Evolutionary conservation across 92 coral and sea anemone species (phyloP).

Genomic region (Metridium senile): DNA sequence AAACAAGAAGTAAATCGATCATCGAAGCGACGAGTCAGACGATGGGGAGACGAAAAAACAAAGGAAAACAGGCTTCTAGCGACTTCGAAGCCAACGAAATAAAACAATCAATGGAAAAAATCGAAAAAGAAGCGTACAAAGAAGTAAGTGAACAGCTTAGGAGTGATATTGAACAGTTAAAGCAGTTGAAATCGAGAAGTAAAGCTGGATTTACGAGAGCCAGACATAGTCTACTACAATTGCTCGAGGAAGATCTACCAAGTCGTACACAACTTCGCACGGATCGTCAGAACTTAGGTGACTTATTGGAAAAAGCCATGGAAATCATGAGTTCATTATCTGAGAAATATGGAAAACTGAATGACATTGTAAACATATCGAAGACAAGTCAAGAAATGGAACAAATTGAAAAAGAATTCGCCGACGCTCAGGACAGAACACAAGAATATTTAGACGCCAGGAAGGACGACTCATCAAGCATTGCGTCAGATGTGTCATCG

Average conservation of each 20-base stretch:
- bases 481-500: conserved; percentile 7
- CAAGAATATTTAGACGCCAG: not conserved
- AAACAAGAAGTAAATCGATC: not conserved
- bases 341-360: conserved; percentile 3
- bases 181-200: conserved; percentile 45
- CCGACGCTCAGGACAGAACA: conserved; percentile 25
- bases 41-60: conserved; percentile 4
- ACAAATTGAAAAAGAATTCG: conserved; percentile 42
- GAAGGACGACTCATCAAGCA: not conserved
- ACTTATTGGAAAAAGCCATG: conserved; percentile 5
- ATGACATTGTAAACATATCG: conserved; percentile 29
- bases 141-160: conserved; percentile 16
- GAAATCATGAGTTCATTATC: not conserved
- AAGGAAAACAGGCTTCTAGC: conserved; percentile 7
- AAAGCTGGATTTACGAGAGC: conserved; percentile 40
- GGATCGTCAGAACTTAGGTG: not conserved
- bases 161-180: conserved; percentile 37
- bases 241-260: conserved; percentile 30
- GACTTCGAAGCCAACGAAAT: conserved; percentile 25
- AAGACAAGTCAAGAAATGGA: conserved; percentile 35
- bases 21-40: conserved; percentile 8
- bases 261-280: conserved; percentile 26
- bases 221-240: not conserved
- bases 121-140: not conserved
- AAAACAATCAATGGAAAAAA: conserved; percentile 4